Conservation (phyloP, 2,797 vertebrate genomes). For the Hapalemur alaotrensis region DNA sequence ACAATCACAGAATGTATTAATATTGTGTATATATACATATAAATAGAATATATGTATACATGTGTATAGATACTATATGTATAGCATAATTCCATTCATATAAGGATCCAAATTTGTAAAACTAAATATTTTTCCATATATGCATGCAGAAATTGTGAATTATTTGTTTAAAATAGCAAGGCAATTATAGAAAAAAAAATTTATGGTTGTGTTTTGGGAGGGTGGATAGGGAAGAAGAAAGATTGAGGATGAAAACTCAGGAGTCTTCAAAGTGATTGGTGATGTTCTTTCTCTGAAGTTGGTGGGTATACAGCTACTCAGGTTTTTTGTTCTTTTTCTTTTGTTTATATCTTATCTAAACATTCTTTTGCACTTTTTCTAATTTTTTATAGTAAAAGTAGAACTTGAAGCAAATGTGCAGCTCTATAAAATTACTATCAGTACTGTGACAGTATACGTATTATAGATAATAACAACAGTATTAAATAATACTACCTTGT, state of each 20-base stretch:
- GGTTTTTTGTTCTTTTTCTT: not conserved
- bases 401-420: not conserved
- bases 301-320: rapidly evolving
- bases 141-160: not conserved
- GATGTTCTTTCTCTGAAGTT: not conserved
- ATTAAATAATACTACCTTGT: not conserved
- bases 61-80: not conserved
- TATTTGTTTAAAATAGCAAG: not conserved
- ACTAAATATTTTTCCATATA: not conserved
- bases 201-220: not conserved
- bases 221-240: not conserved
- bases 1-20: not conserved
- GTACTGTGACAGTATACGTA: not conserved
- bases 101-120: not conserved
- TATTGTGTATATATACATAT: not conserved
- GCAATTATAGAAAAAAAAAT: not conserved
- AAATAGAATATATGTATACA: not conserved
- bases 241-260: not conserved
- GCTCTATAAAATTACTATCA: not conserved
- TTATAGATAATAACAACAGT: not conserved
- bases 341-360: not conserved
- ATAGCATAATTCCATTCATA: not conserved
- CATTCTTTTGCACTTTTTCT: not conserved
- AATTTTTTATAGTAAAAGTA: not conserved
- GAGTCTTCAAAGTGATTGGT: not conserved